Evolutionary conservation across 2,888 invertebrate species (phyloP).

Genomic region (Hermaeophaga mercurialis): DNA sequence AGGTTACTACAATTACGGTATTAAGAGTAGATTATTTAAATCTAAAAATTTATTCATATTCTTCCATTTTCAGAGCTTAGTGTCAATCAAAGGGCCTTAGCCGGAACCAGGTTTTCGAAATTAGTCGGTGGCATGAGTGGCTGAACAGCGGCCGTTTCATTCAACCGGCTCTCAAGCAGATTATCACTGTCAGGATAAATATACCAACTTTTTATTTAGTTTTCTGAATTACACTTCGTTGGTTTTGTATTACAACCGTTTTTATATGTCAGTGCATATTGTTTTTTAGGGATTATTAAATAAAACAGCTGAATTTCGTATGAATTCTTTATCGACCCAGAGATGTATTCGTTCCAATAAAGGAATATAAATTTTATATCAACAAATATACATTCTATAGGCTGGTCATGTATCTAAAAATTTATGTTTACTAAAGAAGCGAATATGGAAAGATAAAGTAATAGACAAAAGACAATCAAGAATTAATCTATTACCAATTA

Average conservation of each 20-base stretch:
- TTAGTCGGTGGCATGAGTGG: slow-evolving; percentile 2
- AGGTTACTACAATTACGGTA: too few relatives aligned
- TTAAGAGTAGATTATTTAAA: too few relatives aligned
- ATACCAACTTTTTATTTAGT: slow-evolving; percentile 34
- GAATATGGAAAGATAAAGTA: too few relatives aligned
- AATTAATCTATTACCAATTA: too few relatives aligned
- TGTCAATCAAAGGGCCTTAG: slow-evolving; percentile 40
- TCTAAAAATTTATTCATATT: not conserved
- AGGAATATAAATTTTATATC: too few relatives aligned
- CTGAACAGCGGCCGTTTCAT: not conserved
- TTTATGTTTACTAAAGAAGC: too few relatives aligned
- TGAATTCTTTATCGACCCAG: too few relatives aligned
- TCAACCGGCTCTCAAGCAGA: slow-evolving; percentile 24
- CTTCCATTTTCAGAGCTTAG: slow-evolving; percentile 28
- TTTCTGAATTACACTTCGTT: slow-evolving; percentile 38
- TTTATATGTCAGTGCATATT: slow-evolving; percentile 38
- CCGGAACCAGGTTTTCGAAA: slow-evolving; percentile 35
- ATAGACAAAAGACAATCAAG: too few relatives aligned
- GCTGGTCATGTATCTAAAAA: too few relatives aligned
- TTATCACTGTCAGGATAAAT: slow-evolving; percentile 39
- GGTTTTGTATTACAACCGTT: slow-evolving; percentile 41
- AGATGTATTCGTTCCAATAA: too few relatives aligned
- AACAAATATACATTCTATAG: too few relatives aligned
- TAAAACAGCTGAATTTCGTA: slow-evolving; percentile 4
- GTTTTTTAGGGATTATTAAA: slow-evolving; percentile 27